Evolutionary conservation across 2,113 vertebrate species (phyloP), one percentile per base, ranked within the genome.

Genomic region (Sakesphorus luctuosus): DNA sequence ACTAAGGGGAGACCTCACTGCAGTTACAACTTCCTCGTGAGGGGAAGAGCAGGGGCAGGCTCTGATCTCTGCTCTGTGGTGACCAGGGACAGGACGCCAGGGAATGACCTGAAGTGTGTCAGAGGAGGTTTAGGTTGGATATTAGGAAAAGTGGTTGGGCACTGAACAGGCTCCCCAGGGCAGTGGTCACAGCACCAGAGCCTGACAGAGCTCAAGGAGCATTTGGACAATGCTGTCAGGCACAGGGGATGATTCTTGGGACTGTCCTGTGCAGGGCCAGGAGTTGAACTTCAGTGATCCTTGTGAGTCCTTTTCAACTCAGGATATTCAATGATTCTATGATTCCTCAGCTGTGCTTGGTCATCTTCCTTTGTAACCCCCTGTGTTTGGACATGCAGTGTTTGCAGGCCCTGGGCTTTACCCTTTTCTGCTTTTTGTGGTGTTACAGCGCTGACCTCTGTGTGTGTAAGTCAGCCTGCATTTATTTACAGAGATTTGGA

Each of bases 331-430:
- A 4, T 31, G 33, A 28, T 67, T 53, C 24, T 19, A 16, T 69
- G 29, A 26, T 62, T 35, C 13, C 13, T 68, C 33, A 33, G 38
- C 38, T 59, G 18, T 36, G 19, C 18, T 35, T 14, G 18, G 10
- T 44, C 15, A 29, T 28, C 7, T 53, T 36, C 8, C 12, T 61
- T 38, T 56, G 33, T 28, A n/a, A n/a, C 14, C 7, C 18, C 83
- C 23, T 9, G 3, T 20, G 10, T 28, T 35, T 28, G 8, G 0
- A 11, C 3, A 3, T 3, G 1, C 4, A 4, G 29, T 26, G 4
- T 49, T 73, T 2, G 2, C 36, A 38, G 26, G 20, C 55, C 7
- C 6, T 8, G 24, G 15, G 40, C 47, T 84, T 63, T 25, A 26
- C 17, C 33, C 40, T 35, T 43, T 35, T 17, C 35, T 75, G 21